Conservation (phyloP, 2,888 invertebrate genomes). For the Lasioglossum pauxillum region DNA sequence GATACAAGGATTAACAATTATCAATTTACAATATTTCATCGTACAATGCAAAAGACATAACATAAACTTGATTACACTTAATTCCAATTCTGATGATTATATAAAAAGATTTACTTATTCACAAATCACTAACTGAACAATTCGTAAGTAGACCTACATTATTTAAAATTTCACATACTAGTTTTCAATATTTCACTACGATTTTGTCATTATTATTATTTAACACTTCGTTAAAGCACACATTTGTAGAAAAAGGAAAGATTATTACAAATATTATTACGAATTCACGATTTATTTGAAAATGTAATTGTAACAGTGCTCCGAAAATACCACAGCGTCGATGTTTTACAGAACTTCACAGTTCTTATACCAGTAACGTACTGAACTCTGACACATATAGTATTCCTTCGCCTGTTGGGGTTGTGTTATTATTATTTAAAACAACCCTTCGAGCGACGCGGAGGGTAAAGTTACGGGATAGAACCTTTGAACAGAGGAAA, state of each 20-base stretch:
- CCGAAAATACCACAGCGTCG: not conserved
- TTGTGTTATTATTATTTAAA: conserved; percentile 82
- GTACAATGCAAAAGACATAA: not conserved
- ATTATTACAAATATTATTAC: not conserved
- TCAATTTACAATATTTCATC: not conserved
- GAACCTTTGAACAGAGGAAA: conserved; percentile 53
- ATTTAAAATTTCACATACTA: not conserved
- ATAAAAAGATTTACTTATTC: not conserved
- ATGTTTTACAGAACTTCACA: conserved; percentile 24
- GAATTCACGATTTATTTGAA: not conserved
- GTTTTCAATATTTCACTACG: not conserved
- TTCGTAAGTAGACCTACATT: not conserved
- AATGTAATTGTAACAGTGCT: not conserved
- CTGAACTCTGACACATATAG: conserved; percentile 64
- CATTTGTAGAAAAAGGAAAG: too few relatives aligned
- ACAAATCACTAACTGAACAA: not conserved
- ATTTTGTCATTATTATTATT: not conserved
- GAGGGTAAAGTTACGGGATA: conserved; percentile 67
- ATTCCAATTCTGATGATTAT: not conserved
- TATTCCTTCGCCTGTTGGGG: conserved; percentile 61
- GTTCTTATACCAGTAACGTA: conserved; percentile 13
- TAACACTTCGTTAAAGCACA: not conserved
- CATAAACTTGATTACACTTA: not conserved
- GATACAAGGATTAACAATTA: not conserved
- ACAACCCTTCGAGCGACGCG: conserved; percentile 82